Evolutionary conservation across 1,140 invertebrate species (phyloP), one percentile per base, ranked within the genome.

Genomic region (Drosophila rhopaloa): DNA sequence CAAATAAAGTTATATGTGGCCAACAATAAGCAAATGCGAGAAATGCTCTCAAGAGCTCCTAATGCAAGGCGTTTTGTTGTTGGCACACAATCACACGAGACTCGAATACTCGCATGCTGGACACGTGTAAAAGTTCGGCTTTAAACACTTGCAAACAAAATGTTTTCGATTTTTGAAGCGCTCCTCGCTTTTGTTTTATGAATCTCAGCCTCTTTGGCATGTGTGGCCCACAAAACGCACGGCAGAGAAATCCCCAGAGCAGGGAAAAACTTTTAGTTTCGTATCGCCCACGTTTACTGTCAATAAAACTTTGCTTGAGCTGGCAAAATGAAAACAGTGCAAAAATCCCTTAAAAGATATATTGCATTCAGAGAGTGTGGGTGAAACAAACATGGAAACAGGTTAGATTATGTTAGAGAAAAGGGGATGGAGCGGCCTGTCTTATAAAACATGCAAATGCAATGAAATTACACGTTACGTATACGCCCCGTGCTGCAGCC

Each of bases 391-490:
- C 73, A 85, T 65, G 67, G 58, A 79, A 77, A 57, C 63, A 70
- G 63, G 76, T 76, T 82, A 76, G 78, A 79, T 86, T 65, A 75
- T 63, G 55, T 44, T 43, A 16, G 65, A 16, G 29, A 37, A 58
- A 48, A 27, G 35, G 14, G 46, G 27, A 27, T 35, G 48, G 11
- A 41, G 53, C 61, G 51, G 9, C 14, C 24, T 60, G 63, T 77
- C 58, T 68, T 72, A 82, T 88, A 80, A 88, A 83, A 77, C 84
- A 88, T 88, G 83, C 79, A 88, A 86, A 86, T 86, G 83, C 83
- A 86, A 83, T 89, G 79, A 83, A 88, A 88, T 88, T 88, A 88
- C 83, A 88, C 67, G 84, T 89, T 89, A 88, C 84, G 83, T 88
- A 88, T 88, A 88, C 83, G 83, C 79, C 79, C 71, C 71, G 47